Evolutionary conservation across 2,113 vertebrate genomes (phyloP).

Genomic region (Dipodomys spectabilis): DNA sequence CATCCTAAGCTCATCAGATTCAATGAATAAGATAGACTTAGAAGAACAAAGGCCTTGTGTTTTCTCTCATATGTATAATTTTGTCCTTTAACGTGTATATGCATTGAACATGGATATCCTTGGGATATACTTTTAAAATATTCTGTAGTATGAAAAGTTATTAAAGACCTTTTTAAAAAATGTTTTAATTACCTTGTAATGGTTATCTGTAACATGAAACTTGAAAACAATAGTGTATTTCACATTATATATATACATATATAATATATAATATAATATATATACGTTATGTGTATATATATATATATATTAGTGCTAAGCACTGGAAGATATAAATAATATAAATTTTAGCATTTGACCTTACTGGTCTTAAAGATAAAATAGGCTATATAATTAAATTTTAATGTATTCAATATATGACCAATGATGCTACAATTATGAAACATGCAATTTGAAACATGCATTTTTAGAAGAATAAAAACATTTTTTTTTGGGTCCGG

Average conservation of each 20-base stretch:
- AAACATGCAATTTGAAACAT: neutral
- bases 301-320: neutral
- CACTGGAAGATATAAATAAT: neutral
- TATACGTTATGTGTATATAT: neutral
- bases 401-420: neutral
- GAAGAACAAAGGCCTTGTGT: too few species aligned
- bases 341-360: neutral
- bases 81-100: too few species aligned
- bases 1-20: too few species aligned
- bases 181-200: constrained; percentile 23
- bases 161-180: neutral
- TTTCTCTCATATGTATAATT: too few species aligned
- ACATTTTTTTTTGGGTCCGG: too few species aligned
- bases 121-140: neutral
- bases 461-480: neutral
- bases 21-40: too few species aligned
- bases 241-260: neutral
- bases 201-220: constrained; percentile 22
- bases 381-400: too few species aligned
- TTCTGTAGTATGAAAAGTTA: neutral
- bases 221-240: neutral
- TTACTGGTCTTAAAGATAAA: neutral
- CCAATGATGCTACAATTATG: neutral
- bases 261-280: neutral
- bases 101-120: too few species aligned